phyloP scores from a whole-genome alignment of 2,113 vertebrate species.

The Glaucidium brasilianum region DNA sequence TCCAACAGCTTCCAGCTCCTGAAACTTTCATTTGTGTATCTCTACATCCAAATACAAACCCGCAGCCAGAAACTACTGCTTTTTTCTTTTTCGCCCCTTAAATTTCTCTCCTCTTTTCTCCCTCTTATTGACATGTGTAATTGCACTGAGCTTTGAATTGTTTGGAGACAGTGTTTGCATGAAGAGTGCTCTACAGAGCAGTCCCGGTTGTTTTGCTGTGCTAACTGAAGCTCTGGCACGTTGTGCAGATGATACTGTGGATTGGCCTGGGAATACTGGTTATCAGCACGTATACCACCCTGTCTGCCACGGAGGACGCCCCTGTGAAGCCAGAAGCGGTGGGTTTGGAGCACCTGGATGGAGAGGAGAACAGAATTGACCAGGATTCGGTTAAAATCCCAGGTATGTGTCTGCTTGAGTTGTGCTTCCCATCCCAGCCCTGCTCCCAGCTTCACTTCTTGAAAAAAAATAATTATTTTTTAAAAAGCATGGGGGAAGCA shows the following conservation, averaged over 20 bases:
- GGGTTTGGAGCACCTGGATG: conserved; percentile 27
- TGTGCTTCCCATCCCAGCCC: neutral
- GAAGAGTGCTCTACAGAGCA: neutral
- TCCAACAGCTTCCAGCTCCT: neutral
- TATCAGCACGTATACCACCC: conserved; percentile 90
- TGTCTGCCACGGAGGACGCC: conserved; percentile 77
- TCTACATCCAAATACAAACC: neutral
- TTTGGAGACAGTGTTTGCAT: neutral
- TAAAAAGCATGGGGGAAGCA: neutral
- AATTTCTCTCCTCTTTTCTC: neutral
- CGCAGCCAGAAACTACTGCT: neutral
- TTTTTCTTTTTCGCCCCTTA: neutral
- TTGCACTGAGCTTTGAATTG: neutral
- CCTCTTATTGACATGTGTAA: neutral
- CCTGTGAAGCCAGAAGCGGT: conserved; percentile 54
- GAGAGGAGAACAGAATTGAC: conserved; percentile 7
- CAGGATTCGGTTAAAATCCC: conserved; percentile 62
- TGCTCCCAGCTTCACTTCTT: neutral
- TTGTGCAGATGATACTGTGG: conserved; percentile 86
- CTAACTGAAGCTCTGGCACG: neutral
- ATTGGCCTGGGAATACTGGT: conserved; percentile 93
- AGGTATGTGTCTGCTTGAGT: conserved; percentile 51
- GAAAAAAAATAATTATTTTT: neutral
- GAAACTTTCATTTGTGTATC: neutral
- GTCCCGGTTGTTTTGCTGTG: neutral